Percentiles rank a stretch among this genome's conserved stretches.
phyloP scores from a whole-genome alignment of 2,888 invertebrate genomes.

The Mimachlamys varia region DNA sequence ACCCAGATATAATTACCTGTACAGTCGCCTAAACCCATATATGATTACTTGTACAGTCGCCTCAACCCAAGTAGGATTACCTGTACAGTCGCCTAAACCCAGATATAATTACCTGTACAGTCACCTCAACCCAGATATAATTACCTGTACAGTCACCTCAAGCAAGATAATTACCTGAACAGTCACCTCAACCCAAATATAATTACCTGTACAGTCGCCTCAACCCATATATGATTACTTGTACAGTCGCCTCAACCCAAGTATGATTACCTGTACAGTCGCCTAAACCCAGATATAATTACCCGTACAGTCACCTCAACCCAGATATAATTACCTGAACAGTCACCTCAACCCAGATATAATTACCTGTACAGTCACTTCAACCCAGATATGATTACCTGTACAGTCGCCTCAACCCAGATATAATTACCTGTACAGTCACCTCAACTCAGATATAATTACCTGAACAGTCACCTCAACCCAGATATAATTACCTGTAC shows the following conservation, averaged over 20 bases:
- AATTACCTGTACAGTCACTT: slow-evolving; percentile 13
- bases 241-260: not conserved
- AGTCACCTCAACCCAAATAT: not conserved
- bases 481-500: not conserved
- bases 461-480: not conserved
- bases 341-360: not conserved
- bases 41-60: not conserved
- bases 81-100: too few relatives aligned
- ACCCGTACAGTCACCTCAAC: not conserved
- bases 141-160: slow-evolving; percentile 1
- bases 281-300: slow-evolving; percentile 9
- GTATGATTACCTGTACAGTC: not conserved
- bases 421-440: slow-evolving; percentile 2
- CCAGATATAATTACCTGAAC: not conserved
- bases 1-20: not conserved
- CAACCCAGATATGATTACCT: not conserved
- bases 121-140: not conserved
- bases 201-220: slow-evolving; percentile 13
- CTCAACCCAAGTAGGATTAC: not conserved
- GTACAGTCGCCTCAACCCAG: not conserved
- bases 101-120: not conserved
- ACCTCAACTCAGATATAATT: not conserved
- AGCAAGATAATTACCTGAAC: too few relatives aligned
- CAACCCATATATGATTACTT: not conserved
- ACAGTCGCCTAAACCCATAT: not conserved